Percentiles rank a stretch among this genome's conserved stretches.
Conservation (phyloP, 2,888 invertebrate species). For the Ophion costatus region DNA sequence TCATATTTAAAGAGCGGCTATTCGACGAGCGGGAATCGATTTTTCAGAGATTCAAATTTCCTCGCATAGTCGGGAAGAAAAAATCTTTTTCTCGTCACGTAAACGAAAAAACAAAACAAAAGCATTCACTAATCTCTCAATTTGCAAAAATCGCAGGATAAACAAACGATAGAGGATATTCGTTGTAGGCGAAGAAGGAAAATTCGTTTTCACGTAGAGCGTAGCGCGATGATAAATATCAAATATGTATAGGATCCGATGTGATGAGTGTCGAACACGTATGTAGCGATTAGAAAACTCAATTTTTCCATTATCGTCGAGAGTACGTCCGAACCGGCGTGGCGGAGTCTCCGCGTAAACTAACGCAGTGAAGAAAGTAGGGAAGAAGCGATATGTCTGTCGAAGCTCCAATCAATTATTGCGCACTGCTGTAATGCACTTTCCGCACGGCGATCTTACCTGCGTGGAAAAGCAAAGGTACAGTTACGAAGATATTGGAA, state of each 20-base stretch:
- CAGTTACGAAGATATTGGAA: neutral
- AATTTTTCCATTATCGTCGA: neutral
- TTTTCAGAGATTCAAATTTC: neutral
- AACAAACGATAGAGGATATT: neutral
- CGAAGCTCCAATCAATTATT: neutral
- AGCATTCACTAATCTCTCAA: neutral
- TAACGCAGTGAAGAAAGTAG: neutral
- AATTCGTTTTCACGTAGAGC: neutral
- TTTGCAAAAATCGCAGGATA: neutral
- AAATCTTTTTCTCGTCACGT: neutral
- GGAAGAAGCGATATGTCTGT: neutral
- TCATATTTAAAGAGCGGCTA: too few species aligned
- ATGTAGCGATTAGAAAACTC: slow-evolving; percentile 5
- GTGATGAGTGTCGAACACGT: slow-evolving; percentile 5
- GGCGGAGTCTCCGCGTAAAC: neutral
- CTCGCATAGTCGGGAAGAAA: neutral
- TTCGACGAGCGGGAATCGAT: neutral
- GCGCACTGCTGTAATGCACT: neutral
- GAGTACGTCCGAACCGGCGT: neutral
- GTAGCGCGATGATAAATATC: neutral
- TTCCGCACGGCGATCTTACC: neutral
- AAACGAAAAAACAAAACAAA: neutral
- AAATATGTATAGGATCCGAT: neutral
- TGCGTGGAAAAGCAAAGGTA: neutral
- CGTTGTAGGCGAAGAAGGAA: neutral